Evolutionary conservation across 2,113 vertebrate species (phyloP).

Genomic region (Burhinus oedicnemus): DNA sequence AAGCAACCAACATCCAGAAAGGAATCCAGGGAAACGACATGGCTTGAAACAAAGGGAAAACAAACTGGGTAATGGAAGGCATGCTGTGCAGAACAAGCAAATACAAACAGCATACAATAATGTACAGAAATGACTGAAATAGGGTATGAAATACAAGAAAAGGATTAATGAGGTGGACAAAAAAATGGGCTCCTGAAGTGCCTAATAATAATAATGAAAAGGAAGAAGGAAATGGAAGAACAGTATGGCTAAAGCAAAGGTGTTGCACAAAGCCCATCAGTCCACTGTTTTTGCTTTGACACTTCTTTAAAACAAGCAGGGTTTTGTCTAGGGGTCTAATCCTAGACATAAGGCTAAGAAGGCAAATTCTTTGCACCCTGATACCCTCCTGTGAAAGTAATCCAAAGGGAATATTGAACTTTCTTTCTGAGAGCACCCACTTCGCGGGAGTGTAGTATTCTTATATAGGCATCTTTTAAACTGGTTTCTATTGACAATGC

Average conservation of each 20-base stretch:
- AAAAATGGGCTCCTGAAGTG: not conserved
- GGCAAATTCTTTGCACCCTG: not conserved
- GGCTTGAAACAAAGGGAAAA: not conserved
- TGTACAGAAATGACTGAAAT: not conserved
- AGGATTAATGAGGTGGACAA: not conserved
- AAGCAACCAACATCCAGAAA: not conserved
- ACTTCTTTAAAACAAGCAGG: not conserved
- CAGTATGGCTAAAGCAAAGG: not conserved
- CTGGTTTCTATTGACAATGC: not conserved
- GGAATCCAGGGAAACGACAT: not conserved
- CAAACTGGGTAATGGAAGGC: not conserved
- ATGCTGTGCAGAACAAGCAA: not conserved
- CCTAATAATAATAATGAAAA: not conserved
- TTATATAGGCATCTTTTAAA: not conserved
- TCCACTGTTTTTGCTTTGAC: not conserved
- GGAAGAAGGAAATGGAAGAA: not conserved
- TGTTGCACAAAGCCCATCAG: not conserved
- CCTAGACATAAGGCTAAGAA: not conserved
- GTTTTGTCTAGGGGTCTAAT: not conserved
- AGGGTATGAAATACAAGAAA: constrained; percentile 3
- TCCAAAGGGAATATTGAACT: not conserved
- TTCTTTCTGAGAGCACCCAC: not conserved
- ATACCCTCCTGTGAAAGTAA: not conserved
- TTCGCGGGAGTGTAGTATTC: not conserved
- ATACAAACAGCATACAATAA: not conserved